Evolutionary conservation across 2,888 invertebrate species (phyloP).

Genomic region (Uloborus plumipes): DNA sequence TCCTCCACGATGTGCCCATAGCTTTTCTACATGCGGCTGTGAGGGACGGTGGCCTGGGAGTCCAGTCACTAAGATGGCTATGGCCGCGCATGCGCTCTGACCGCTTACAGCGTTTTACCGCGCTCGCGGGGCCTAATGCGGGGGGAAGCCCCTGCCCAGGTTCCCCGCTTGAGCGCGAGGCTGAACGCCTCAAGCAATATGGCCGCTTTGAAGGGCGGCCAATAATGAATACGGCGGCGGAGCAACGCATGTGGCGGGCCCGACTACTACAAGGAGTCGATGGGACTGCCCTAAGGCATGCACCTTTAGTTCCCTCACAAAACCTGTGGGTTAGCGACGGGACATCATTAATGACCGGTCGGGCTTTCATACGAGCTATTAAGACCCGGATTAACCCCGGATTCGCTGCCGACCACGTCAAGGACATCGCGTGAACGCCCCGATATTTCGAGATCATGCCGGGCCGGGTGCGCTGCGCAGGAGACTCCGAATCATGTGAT

Average conservation of each 20-base stretch:
- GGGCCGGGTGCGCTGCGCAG: not conserved
- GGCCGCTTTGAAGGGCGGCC: not conserved
- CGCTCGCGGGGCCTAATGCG: too few relatives aligned
- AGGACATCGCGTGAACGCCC: not conserved
- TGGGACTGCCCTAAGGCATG: not conserved
- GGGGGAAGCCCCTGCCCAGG: too few relatives aligned
- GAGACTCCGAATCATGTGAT: conserved; percentile 10
- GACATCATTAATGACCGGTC: not conserved
- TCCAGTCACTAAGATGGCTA: not conserved
- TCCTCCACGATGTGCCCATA: not conserved
- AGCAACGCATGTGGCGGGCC: not conserved
- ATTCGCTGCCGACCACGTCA: not conserved
- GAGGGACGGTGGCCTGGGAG: not conserved
- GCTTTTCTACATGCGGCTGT: conserved; percentile 5
- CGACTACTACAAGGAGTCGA: not conserved
- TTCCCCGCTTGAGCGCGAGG: too few relatives aligned
- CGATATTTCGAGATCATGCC: not conserved
- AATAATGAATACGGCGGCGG: not conserved
- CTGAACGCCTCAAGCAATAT: too few relatives aligned
- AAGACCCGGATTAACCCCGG: conserved; percentile 3
- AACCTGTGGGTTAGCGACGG: not conserved
- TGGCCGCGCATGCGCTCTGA: not conserved
- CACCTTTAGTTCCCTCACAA: not conserved
- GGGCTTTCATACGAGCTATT: not conserved
- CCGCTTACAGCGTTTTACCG: not conserved